These are phyloP conservation scores for Macrostomum cliftonense DNA, from an alignment of 2,888 invertebrate genomes.

Conservation along the genomic window DNA sequence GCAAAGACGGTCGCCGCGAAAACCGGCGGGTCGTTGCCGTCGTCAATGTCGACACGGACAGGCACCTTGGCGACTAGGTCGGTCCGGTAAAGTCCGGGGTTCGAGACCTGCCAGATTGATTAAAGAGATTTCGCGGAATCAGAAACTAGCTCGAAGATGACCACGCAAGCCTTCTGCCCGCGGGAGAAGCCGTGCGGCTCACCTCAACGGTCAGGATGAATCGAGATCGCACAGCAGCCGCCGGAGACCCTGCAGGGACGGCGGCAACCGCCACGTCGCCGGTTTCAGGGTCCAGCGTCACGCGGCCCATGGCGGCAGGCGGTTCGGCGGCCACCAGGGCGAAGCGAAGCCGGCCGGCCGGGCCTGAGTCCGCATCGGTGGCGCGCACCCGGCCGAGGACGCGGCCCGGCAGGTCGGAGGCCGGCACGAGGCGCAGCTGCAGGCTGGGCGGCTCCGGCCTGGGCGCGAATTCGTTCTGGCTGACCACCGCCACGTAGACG, in stretches of 20 bases:
- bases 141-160: no score
- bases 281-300: conserved; percentile 54
- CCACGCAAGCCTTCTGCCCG: no score
- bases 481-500: conserved; percentile 1
- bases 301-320: conserved; percentile 36
- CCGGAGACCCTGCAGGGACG: conserved; percentile 67
- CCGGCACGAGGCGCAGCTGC: neutral
- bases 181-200: no score
- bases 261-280: conserved; percentile 58
- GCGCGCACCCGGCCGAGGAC: conserved; percentile 52
- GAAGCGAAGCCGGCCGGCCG: conserved; percentile 66
- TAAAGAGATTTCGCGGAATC: neutral
- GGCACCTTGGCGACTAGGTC: conserved; percentile 87
- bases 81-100: conserved; percentile 73
- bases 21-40: conserved; percentile 85
- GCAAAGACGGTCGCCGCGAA: conserved; percentile 58
- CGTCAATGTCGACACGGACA: conserved; percentile 75
- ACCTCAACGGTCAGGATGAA: conserved; percentile 16
- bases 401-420: neutral
- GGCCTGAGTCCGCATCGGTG: conserved; percentile 64
- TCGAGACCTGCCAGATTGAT: conserved; percentile 70
- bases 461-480: neutral
- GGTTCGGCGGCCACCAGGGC: conserved; percentile 57
- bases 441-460: neutral
- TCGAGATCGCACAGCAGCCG: conserved; percentile 53